These are phyloP conservation scores for Tonatia bakeri DNA, from an alignment of 2,113 vertebrate species.

Conservation along the genomic window DNA sequence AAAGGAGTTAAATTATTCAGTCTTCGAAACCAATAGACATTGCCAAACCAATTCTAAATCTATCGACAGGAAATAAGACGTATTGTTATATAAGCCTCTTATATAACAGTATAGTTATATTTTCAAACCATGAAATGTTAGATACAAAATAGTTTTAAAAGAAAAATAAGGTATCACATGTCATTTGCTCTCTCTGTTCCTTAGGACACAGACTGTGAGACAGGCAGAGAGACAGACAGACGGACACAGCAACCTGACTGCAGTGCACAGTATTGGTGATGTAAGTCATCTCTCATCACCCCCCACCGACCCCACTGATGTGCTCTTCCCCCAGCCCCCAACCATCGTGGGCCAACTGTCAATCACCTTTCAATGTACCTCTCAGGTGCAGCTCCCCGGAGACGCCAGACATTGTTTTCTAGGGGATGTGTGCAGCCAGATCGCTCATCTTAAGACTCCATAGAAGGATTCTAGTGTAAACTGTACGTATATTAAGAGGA, in stretches of 20 bases:
- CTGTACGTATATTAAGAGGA: rapidly evolving
- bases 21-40: constrained; percentile 48
- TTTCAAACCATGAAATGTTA: constrained; percentile 4
- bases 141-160: neutral
- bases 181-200: neutral
- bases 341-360: neutral
- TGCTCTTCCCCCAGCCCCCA: rapidly evolving
- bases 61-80: constrained; percentile 12
- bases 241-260: neutral
- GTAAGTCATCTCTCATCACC: too few species aligned
- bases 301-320: rapidly evolving
- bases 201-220: neutral
- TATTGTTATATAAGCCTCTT: too few species aligned
- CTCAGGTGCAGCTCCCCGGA: neutral
- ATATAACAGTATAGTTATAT: neutral
- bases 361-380: neutral
- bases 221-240: neutral
- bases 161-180: neutral
- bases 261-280: too few species aligned
- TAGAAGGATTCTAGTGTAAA: neutral
- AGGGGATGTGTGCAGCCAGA: neutral
- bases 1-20: constrained; percentile 69
- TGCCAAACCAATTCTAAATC: constrained; percentile 9
- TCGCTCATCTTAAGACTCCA: neutral
- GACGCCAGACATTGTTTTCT: neutral